Conservation (phyloP, 2,888 invertebrate genomes). For the Limnephilus lunatus region DNA sequence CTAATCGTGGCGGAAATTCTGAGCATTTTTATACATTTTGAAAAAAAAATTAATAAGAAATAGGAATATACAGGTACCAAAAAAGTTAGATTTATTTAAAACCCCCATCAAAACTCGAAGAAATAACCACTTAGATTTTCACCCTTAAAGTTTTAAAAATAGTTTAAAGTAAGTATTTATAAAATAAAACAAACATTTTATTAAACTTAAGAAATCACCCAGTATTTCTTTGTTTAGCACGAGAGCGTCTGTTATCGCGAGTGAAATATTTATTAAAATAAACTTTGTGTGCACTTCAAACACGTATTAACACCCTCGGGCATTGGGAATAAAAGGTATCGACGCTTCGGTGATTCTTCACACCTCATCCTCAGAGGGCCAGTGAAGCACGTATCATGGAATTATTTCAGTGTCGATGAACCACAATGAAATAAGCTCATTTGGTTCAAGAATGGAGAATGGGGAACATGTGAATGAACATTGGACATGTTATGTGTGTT, state of each 20-base stretch:
- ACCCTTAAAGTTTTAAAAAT: background rate
- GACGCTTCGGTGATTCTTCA: constrained; percentile 59
- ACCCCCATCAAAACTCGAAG: background rate
- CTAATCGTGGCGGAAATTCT: no score
- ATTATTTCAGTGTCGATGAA: constrained; percentile 63
- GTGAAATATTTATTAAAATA: constrained; percentile 56
- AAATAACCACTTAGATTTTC: background rate
- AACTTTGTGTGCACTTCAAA: constrained; percentile 53
- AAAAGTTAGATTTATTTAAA: no score
- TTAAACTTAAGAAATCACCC: background rate
- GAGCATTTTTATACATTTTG: no score
- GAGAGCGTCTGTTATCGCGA: constrained; percentile 45
- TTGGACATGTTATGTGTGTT: background rate
- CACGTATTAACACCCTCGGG: constrained; percentile 50
- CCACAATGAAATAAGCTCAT: constrained; percentile 41
- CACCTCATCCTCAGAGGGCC: constrained; percentile 59
- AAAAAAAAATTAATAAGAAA: no score
- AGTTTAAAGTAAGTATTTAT: background rate
- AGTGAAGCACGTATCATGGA: constrained; percentile 59
- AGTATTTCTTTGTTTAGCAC: constrained; percentile 1
- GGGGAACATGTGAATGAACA: constrained; percentile 29
- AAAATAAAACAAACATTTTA: constrained; percentile 43
- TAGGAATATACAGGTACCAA: no score
- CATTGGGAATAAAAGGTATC: constrained; percentile 38
- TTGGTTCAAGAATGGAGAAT: background rate